Evolutionary conservation across 2,888 invertebrate genomes (phyloP).

Genomic region (Corbicula japonica): DNA sequence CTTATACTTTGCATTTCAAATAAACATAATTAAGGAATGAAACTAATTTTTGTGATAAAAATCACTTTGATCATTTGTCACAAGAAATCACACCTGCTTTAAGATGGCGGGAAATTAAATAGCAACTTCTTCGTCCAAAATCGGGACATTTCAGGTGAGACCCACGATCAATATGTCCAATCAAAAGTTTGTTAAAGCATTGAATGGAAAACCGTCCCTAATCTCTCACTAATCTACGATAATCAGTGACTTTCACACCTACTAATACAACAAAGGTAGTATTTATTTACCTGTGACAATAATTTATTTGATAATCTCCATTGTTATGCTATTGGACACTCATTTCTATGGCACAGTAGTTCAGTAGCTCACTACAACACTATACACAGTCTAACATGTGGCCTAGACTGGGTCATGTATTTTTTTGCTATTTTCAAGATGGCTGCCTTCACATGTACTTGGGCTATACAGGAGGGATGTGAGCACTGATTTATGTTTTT

Average conservation of each 20-base stretch:
- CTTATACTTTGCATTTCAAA: too few relatives aligned
- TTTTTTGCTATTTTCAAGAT: slow-evolving; percentile 58
- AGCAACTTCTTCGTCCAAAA: too few relatives aligned
- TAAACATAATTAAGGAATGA: too few relatives aligned
- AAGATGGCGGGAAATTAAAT: too few relatives aligned
- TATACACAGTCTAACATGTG: slow-evolving; percentile 60
- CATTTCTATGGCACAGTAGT: slow-evolving; percentile 10
- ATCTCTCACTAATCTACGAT: slow-evolving; percentile 16
- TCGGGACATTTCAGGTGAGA: slow-evolving; percentile 23
- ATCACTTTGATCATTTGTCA: too few relatives aligned
- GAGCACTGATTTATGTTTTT: too few relatives aligned
- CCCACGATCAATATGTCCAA: slow-evolving; percentile 31
- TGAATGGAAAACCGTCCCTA: slow-evolving; percentile 24
- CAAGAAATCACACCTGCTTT: too few relatives aligned
- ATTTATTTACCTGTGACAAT: slow-evolving; percentile 40
- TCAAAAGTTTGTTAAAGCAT: slow-evolving; percentile 39
- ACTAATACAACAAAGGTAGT: slow-evolving; percentile 15
- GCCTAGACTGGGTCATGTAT: slow-evolving; percentile 56
- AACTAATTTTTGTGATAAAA: too few relatives aligned
- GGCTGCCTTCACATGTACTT: slow-evolving; percentile 50
- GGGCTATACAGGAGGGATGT: too few relatives aligned
- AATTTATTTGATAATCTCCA: slow-evolving; percentile 44
- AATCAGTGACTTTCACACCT: slow-evolving; percentile 16
- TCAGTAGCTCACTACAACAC: slow-evolving; percentile 19
- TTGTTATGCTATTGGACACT: too few relatives aligned